Evolutionary conservation across 2,888 invertebrate genomes (phyloP).

Genomic region (Ophonus ardosiacus): DNA sequence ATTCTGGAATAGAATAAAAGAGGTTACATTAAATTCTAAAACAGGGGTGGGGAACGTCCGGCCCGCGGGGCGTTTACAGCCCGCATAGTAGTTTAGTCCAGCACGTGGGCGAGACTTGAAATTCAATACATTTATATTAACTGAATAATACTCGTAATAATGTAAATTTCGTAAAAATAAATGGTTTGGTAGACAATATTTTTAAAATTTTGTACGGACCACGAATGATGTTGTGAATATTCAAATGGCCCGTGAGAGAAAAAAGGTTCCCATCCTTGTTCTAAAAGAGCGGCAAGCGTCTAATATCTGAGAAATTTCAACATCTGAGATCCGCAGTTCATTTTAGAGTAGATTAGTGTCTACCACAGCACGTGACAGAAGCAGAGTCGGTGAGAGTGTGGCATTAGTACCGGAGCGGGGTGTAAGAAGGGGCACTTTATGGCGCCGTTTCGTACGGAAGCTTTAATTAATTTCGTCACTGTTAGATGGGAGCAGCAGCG

Average conservation of each 20-base stretch:
- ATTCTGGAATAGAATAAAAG: neutral
- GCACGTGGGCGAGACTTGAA: too few species aligned
- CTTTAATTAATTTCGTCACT: conserved; percentile 57
- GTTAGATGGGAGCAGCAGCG: conserved; percentile 39
- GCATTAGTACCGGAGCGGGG: conserved; percentile 43
- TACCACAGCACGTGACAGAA: conserved; percentile 28
- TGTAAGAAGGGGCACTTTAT: conserved; percentile 49
- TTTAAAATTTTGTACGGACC: too few species aligned
- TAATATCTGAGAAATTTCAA: conserved; percentile 32
- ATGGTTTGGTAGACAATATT: too few species aligned
- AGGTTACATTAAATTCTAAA: neutral
- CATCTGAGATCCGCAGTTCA: conserved; percentile 39
- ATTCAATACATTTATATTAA: too few species aligned
- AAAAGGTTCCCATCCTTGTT: too few species aligned
- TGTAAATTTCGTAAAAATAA: too few species aligned
- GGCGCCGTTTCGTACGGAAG: conserved; percentile 38
- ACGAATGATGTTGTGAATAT: too few species aligned
- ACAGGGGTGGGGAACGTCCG: too few species aligned
- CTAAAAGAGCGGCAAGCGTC: conserved; percentile 20
- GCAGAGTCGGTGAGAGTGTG: conserved; percentile 10
- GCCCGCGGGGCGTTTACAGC: too few species aligned
- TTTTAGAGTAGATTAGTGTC: conserved; percentile 45
- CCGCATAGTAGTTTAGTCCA: too few species aligned
- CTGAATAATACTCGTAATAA: too few species aligned
- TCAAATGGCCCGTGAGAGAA: too few species aligned